Percentiles rank a stretch among this genome's conserved stretches.
Conservation (phyloP, 1,140 invertebrate species). For the Macrocentrus cingulum region DNA sequence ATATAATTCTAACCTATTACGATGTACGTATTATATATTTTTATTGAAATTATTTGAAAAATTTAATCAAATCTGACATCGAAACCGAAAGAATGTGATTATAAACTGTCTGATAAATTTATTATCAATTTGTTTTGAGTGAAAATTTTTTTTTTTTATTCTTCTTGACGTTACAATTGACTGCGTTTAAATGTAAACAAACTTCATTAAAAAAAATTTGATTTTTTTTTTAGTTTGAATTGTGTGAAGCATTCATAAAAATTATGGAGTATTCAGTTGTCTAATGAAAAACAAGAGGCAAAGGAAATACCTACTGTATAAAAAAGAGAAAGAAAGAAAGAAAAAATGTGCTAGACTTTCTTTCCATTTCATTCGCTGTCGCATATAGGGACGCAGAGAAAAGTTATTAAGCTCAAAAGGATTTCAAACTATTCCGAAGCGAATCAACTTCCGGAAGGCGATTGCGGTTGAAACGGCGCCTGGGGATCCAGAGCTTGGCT, state of each 20-base stretch:
- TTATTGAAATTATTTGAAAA: too few species aligned
- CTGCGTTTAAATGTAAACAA: too few species aligned
- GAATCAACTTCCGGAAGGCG: conserved; percentile 33
- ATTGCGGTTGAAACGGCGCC: conserved; percentile 27
- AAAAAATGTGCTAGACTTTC: background rate
- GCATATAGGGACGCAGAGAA: conserved; percentile 30
- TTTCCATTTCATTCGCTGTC: conserved; percentile 15
- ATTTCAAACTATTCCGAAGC: conserved; percentile 37
- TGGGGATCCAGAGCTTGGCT: conserved; percentile 29
- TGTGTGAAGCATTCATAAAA: too few species aligned
- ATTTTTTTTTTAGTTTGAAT: too few species aligned
- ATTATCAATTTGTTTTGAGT: too few species aligned
- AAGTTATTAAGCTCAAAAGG: conserved; percentile 40
- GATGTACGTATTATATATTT: background rate
- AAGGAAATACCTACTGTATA: too few species aligned
- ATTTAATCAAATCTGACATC: too few species aligned
- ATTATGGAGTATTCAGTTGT: too few species aligned
- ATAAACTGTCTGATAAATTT: too few species aligned
- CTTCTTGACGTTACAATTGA: too few species aligned
- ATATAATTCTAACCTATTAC: background rate
- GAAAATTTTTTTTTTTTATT: too few species aligned
- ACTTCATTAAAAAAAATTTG: too few species aligned
- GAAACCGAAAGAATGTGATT: background rate
- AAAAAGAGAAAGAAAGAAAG: background rate
- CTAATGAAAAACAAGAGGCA: background rate